phyloP scores from a whole-genome alignment of 2,113 vertebrate species.

The Heterotis niloticus region DNA sequence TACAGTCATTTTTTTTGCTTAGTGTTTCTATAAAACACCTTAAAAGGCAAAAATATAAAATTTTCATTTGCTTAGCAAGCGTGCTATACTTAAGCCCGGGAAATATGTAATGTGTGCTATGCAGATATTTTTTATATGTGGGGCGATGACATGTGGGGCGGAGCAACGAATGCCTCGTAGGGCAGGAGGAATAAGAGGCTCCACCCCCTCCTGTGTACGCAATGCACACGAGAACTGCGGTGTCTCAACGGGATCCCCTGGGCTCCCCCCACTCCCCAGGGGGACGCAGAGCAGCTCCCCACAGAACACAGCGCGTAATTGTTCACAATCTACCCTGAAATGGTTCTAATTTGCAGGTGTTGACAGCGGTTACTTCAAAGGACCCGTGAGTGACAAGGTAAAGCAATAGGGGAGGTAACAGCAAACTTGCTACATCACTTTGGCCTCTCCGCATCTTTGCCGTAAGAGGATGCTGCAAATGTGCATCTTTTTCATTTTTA shows the following conservation, averaged over 20 bases:
- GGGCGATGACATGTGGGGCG: neutral
- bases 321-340: constrained; percentile 53
- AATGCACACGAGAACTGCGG: constrained; percentile 18
- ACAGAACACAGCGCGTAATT: constrained; percentile 40
- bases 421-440: constrained; percentile 8
- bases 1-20: too few species aligned
- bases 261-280: constrained; percentile 21
- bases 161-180: neutral
- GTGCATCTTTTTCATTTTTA: neutral
- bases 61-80: too few species aligned
- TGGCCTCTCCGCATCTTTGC: neutral
- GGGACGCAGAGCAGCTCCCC: constrained; percentile 38
- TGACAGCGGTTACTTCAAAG: constrained; percentile 34
- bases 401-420: neutral
- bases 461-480: neutral
- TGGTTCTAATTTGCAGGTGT: constrained; percentile 44
- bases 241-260: constrained; percentile 20
- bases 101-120: neutral
- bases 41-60: too few species aligned
- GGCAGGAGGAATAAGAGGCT: constrained; percentile 15
- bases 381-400: constrained; percentile 27
- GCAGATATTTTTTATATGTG: neutral
- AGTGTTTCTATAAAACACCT: too few species aligned
- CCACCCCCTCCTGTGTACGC: constrained; percentile 8
- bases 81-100: neutral